Conservation (phyloP, 2,888 invertebrate genomes). For the Nomada ruficornis region DNA sequence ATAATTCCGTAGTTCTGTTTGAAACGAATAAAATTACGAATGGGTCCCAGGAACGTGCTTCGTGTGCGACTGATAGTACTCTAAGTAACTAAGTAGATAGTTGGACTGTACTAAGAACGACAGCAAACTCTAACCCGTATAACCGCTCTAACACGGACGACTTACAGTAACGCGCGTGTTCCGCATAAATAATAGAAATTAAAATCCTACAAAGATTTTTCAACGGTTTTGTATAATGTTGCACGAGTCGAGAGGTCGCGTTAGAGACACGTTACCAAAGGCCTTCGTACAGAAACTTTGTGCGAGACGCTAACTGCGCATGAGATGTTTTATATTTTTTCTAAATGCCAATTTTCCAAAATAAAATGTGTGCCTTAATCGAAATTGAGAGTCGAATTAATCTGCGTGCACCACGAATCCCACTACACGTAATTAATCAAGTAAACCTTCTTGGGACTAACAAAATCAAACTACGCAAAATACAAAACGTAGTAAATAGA, state of each 20-base stretch:
- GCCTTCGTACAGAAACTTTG: background rate
- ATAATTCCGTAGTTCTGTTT: background rate
- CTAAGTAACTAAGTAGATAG: conserved; percentile 55
- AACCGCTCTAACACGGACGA: conserved; percentile 58
- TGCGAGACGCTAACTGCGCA: conserved; percentile 18
- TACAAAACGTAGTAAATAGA: background rate
- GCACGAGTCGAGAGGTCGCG: conserved; percentile 53
- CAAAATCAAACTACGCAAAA: background rate
- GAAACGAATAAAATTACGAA: background rate
- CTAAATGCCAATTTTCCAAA: background rate
- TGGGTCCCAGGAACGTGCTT: conserved; percentile 54
- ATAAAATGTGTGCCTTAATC: conserved; percentile 27
- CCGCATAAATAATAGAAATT: background rate
- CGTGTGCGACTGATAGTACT: conserved; percentile 15
- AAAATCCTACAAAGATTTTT: background rate
- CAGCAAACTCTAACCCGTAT: conserved; percentile 53
- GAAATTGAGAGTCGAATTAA: conserved; percentile 23
- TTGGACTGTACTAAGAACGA: conserved; percentile 37
- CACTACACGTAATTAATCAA: conserved; percentile 3
- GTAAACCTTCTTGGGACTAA: conserved; percentile 14
- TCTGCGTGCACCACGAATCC: conserved; percentile 23
- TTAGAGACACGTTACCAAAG: conserved; percentile 18
- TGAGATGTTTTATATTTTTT: conserved; percentile 14
- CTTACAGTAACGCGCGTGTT: conserved; percentile 18
- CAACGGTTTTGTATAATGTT: conserved; percentile 49